Conservation (phyloP, 2,888 invertebrate species). For the Erebia ligea region DNA sequence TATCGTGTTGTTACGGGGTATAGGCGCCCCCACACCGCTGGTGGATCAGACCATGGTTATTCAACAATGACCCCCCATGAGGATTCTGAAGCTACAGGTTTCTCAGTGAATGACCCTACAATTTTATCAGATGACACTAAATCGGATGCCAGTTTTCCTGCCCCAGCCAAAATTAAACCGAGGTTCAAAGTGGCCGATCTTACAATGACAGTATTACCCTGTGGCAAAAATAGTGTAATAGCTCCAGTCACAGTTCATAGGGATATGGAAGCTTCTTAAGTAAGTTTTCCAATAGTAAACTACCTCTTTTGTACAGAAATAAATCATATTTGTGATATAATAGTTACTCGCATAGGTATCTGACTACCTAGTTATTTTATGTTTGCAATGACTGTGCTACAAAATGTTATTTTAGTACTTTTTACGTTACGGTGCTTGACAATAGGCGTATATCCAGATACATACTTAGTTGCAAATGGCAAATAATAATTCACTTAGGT, state of each 20-base stretch:
- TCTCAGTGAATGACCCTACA: constrained; percentile 87
- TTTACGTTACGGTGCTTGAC: constrained; percentile 34
- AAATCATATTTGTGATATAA: constrained; percentile 21
- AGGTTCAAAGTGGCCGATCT: constrained; percentile 69
- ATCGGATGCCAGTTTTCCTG: constrained; percentile 83
- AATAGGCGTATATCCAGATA: background rate
- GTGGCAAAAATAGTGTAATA: constrained; percentile 85
- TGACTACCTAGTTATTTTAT: constrained; percentile 11
- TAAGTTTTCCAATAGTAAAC: constrained; percentile 48
- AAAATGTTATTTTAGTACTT: constrained; percentile 20
- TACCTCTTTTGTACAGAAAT: constrained; percentile 56
- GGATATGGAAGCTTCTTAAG: constrained; percentile 91
- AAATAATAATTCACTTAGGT: background rate
- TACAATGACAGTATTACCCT: constrained; percentile 77
- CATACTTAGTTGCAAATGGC: background rate
- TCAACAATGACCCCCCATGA: constrained; percentile 97
- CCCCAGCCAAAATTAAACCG: constrained; percentile 76
- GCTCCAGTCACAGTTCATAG: constrained; percentile 96
- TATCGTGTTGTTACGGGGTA: constrained; percentile 93
- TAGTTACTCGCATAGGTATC: constrained; percentile 18
- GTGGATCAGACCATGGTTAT: constrained; percentile 96
- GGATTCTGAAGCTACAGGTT: constrained; percentile 92
- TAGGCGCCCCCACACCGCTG: constrained; percentile 88
- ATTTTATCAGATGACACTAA: constrained; percentile 80
- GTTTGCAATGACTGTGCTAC: constrained; percentile 6